Evolutionary conservation across 2,888 invertebrate species (phyloP), one percentile per base, ranked within the genome.

Genomic region (Drosophila affinis): DNA sequence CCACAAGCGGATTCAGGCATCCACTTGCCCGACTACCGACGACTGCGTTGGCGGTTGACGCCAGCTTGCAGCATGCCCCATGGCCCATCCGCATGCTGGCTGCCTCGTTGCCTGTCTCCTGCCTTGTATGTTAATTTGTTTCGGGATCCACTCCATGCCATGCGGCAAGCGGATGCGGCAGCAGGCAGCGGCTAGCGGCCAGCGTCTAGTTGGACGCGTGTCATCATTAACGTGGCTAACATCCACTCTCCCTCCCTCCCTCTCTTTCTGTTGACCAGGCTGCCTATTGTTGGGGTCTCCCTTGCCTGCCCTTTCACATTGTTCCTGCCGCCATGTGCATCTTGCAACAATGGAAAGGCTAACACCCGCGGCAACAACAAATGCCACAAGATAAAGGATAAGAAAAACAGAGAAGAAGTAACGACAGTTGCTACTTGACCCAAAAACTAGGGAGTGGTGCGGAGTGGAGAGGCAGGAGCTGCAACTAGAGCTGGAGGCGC

Each of bases 111-210:
- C 57, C 62, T 51, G 68, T 48, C 32, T 9, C 44, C 61, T 46
- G 62, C 18, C 76, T 82, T 84, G 88, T 89, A 90, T 89, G 89
- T 90, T 89, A 89, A 89, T 89, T 89, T 87, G 87, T 84, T 83
- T 81, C 70, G 72, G 72, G 64, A 72, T 72, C 77, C 72, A 64
- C 75, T 73, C 61, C 61, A n/a, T n/a, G 69, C 39, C 39, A 39
- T n/a, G 39, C 14, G 39, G 39, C 39, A 39, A 9, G 39, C 32
- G 29, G 24, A 24, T 24, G 24, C 24, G 5, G 24, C 24, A 24
- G 24, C 24, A 5, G 9, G 9, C 29, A 29, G 29, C 32, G 5
- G 34, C 34, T 4, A 34, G 34, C 34, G 14, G 39, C 2, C 61
- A 62, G 62, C 76, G 72, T 79, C 84, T 76, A 82, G 73, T 81